phyloP scores from a whole-genome alignment of 1,140 invertebrate genomes.

The Camponotus vicinus region DNA sequence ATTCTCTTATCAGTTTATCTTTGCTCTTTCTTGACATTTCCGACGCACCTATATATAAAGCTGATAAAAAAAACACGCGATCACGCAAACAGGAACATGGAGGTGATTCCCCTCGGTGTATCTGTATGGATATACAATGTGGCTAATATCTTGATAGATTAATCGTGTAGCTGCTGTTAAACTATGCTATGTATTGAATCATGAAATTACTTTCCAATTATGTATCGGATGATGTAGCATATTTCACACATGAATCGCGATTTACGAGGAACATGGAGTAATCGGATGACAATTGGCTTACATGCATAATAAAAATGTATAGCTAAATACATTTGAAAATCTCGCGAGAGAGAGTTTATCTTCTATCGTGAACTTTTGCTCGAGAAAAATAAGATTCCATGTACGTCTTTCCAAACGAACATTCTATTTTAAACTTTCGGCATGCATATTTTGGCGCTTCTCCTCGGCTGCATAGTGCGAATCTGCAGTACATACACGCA shows the following conservation, averaged over 20 bases:
- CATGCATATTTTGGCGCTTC: slow-evolving; percentile 22
- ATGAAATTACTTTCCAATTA: slow-evolving; percentile 23
- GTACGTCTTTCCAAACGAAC: slow-evolving; percentile 2
- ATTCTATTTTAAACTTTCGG: slow-evolving; percentile 32
- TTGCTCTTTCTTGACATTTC: background rate
- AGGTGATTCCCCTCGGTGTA: slow-evolving; percentile 25
- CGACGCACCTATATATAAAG: background rate
- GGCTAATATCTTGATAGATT: slow-evolving; percentile 33
- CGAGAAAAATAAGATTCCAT: background rate
- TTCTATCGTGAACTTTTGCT: background rate
- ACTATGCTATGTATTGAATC: slow-evolving; percentile 19
- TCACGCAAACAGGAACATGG: background rate
- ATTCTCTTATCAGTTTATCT: slow-evolving; percentile 32
- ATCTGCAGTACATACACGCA: background rate
- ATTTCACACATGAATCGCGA: slow-evolving; percentile 1
- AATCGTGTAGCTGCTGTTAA: background rate
- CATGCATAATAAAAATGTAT: background rate
- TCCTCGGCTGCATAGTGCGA: slow-evolving; percentile 31
- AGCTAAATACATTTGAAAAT: background rate
- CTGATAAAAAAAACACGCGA: slow-evolving; percentile 13
- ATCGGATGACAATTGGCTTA: background rate
- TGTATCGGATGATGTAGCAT: slow-evolving; percentile 9
- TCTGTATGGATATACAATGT: background rate
- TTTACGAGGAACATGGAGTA: slow-evolving; percentile 12
- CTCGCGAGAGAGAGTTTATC: background rate